Base-by-base conservation (phyloP, 1,140 invertebrate genomes). In the Papilio helenus region DNA sequence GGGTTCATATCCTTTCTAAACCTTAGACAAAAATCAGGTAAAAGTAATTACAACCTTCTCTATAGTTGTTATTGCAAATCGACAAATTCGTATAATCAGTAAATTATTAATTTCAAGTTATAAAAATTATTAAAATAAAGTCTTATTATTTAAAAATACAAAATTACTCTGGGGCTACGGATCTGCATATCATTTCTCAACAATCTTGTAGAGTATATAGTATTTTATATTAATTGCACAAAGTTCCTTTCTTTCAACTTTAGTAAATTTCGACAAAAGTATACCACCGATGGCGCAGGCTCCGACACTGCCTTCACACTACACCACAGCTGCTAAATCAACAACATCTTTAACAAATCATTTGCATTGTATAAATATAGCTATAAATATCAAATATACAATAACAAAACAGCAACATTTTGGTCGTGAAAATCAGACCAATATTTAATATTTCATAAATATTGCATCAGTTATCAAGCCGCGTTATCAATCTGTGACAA, bases 141-240 rank as follows among this genome's bases (percentile, higher is more conserved):
- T 73, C 44, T 73, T 44, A 44, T 73, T 73, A 73, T 82, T 81
- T 84, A 86, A 84, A 46, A 87, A 85, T 85, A 87, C 81, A 85
- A 76, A 79, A 84, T 87, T 81, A 77, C 84, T 79, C 88, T 89
- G 90, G 90, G 89, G 87, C 87, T 81, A 84, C 84, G 89, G 89
- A 90, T 83, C 87, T 92, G 89, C 90, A 89, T 88, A 87, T 87
- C 82, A 87, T 88, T 80, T 84, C 80, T 82, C 81, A 84, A 77
- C 76, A 76, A 76, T 58, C 49, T 55, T 34, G 55, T 65, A 77
- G 34, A 77, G 39, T 77, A 77, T 77, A 77, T 77, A 65, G 39
- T 77, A 65, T 44, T 76, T 76, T 77, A 29, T 68, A 82, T 85
- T 82, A 79, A 86, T 84, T 87, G 84, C 86, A 86, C 86, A 86